phyloP scores from a whole-genome alignment of 2,888 invertebrate genomes.

The Platypus cylindrus region DNA sequence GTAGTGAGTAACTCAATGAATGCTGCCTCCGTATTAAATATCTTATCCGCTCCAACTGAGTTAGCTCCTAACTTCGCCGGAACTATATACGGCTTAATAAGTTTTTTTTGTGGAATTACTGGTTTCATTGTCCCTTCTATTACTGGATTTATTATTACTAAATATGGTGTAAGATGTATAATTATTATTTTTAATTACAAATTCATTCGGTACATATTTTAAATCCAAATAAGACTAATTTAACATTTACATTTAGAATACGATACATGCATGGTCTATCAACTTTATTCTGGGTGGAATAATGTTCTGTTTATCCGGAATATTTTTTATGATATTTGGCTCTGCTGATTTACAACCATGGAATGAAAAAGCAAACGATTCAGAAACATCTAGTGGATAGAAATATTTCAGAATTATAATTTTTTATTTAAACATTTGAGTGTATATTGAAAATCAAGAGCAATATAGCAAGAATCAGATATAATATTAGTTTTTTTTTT shows the following conservation, averaged over 20 bases:
- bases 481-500: no score
- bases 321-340: conserved; percentile 32
- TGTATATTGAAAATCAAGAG: no score
- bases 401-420: no score
- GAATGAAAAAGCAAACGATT: conserved; percentile 23
- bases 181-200: no score
- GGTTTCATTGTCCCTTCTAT: conserved; percentile 23
- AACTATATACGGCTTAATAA: conserved; percentile 23
- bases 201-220: no score
- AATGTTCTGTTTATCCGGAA: conserved; percentile 27
- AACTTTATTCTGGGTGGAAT: conserved; percentile 31
- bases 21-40: conserved; percentile 22
- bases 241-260: conserved; percentile 27
- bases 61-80: conserved; percentile 26
- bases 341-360: conserved; percentile 31
- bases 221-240: no score
- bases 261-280: conserved; percentile 30
- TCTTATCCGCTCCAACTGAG: conserved; percentile 24
- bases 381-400: no score
- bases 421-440: no score
- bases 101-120: conserved; percentile 22
- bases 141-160: conserved; percentile 15
- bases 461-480: no score
- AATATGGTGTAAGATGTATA: conserved; percentile 15
- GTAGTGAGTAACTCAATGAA: conserved; percentile 21